A percentile compares a stretch with the other conserved stretches of the same genome.
These are phyloP conservation scores for Doryteuthis pealeii DNA, from an alignment of 1,140 invertebrate genomes.

Conservation along the genomic window DNA sequence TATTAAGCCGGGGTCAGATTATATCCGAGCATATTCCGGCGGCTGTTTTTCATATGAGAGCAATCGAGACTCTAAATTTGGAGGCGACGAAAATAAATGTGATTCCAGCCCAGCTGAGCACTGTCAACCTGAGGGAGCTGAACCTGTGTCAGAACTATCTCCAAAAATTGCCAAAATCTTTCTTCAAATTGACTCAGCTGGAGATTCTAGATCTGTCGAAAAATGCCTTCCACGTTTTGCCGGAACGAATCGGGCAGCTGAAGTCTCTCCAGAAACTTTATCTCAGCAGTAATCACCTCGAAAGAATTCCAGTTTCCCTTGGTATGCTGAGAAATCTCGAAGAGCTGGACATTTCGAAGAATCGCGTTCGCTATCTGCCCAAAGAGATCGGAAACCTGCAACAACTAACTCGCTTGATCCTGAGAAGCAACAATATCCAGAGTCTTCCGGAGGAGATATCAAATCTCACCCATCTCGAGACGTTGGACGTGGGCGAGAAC, in stretches of 20 bases:
- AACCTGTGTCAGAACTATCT: slow-evolving; percentile 56
- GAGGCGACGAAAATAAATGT: slow-evolving; percentile 58
- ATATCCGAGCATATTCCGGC: slow-evolving; percentile 58
- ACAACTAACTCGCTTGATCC: slow-evolving; percentile 38
- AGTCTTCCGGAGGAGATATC: slow-evolving; percentile 52
- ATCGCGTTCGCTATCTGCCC: slow-evolving; percentile 46
- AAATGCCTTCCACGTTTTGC: slow-evolving; percentile 48
- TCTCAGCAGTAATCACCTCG: slow-evolving; percentile 49
- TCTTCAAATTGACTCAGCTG: slow-evolving; percentile 47
- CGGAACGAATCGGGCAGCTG: slow-evolving; percentile 49
- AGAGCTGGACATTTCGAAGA: slow-evolving; percentile 45
- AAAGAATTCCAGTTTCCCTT: slow-evolving; percentile 45
- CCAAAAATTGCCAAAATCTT: slow-evolving; percentile 42
- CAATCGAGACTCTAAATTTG: slow-evolving; percentile 51
- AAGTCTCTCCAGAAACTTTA: slow-evolving; percentile 45
- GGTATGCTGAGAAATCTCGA: slow-evolving; percentile 40
- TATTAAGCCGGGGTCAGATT: slow-evolving; percentile 57
- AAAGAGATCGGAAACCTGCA: slow-evolving; percentile 43
- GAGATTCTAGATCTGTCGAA: slow-evolving; percentile 52
- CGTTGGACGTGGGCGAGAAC: slow-evolving; percentile 55
- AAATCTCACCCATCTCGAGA: slow-evolving; percentile 48
- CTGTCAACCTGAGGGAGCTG: slow-evolving; percentile 48
- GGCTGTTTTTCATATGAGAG: slow-evolving; percentile 58
- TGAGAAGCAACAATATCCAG: slow-evolving; percentile 49
- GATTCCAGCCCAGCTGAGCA: slow-evolving; percentile 48